These are phyloP conservation scores for Noctua fimbriata DNA, from an alignment of 2,888 invertebrate species.

Conservation along the genomic window DNA sequence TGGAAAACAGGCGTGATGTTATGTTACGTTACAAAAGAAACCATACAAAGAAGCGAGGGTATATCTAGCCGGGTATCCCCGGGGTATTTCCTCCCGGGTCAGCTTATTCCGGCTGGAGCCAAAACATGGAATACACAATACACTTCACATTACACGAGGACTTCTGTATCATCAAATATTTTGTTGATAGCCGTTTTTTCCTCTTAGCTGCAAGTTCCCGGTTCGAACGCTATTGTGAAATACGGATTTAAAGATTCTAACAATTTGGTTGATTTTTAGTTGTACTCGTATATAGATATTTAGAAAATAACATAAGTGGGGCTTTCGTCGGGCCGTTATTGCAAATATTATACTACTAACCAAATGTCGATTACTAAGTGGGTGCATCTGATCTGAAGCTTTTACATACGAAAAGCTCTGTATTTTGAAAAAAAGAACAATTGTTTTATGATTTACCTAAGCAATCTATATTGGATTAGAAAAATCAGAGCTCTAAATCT, in stretches of 20 bases:
- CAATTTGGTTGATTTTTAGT: neutral
- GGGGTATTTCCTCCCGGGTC: constrained; percentile 36
- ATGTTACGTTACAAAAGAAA: neutral
- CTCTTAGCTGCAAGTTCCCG: neutral
- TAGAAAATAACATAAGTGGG: neutral
- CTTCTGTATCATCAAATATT: constrained; percentile 57
- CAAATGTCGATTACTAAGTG: neutral
- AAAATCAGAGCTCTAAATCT: neutral
- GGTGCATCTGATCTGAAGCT: neutral
- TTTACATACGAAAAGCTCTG: neutral
- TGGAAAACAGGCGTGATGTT: neutral
- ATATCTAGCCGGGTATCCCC: constrained; percentile 21
- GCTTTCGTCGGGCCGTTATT: neutral
- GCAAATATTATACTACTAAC: neutral
- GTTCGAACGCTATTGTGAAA: constrained; percentile 6
- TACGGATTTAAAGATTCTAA: neutral
- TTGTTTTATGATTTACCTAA: neutral
- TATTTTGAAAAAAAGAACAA: neutral
- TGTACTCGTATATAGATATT: neutral
- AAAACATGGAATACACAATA: constrained; percentile 39
- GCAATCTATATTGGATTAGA: neutral
- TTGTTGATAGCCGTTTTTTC: constrained; percentile 44
- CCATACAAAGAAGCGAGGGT: constrained; percentile 21
- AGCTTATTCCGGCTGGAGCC: constrained; percentile 17
- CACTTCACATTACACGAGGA: constrained; percentile 36